phyloP scores from a whole-genome alignment of 2,113 vertebrate species.

The Pygoscelis antarcticus region DNA sequence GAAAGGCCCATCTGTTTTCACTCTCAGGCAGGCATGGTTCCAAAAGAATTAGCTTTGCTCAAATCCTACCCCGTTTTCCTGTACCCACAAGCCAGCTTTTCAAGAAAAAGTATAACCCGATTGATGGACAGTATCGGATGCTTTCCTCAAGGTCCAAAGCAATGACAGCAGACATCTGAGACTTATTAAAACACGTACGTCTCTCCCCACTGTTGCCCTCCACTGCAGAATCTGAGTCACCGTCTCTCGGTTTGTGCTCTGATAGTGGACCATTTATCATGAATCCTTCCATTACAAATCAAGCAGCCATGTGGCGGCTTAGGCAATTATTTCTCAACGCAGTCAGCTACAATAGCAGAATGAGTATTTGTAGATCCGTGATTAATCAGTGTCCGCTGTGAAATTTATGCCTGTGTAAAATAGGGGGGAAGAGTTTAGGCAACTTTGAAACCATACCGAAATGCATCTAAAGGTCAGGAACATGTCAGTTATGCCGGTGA shows the following conservation, averaged over 20 bases:
- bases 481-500: neutral
- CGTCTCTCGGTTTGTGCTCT: neutral
- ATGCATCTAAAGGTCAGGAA: neutral
- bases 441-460: neutral
- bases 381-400: neutral
- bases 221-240: neutral
- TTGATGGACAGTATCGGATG: slow-evolving; percentile 26
- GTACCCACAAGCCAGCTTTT: neutral
- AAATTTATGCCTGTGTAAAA: neutral
- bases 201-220: neutral
- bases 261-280: neutral
- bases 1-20: slow-evolving; percentile 24
- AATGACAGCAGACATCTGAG: neutral
- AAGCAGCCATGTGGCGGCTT: neutral
- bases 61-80: neutral
- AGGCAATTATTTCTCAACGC: neutral
- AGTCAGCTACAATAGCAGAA: neutral
- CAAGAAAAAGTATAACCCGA: neutral
- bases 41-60: slow-evolving; percentile 13
- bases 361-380: neutral
- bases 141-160: neutral
- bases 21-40: neutral
- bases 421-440: neutral
- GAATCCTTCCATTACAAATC: slow-evolving; percentile 44
- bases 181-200: neutral